Evolutionary conservation across 2,113 vertebrate species (phyloP).

Genomic region (Plectropomus leopardus): DNA sequence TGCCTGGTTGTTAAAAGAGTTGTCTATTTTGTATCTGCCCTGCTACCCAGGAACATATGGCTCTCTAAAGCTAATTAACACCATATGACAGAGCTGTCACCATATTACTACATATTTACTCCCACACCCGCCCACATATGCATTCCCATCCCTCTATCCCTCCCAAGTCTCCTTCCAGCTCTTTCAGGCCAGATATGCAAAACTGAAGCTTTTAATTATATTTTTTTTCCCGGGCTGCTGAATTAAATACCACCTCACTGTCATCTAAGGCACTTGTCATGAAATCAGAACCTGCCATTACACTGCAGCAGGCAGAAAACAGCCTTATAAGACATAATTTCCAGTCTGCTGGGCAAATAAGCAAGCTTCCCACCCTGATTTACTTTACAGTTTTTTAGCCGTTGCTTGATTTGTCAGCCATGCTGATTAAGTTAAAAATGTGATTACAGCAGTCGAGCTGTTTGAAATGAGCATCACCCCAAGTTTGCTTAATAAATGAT

Average conservation of each 20-base stretch:
- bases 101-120: conserved; percentile 27
- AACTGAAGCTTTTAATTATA: conserved; percentile 21
- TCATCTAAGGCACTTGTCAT: conserved; percentile 19
- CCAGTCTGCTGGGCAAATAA: conserved; percentile 18
- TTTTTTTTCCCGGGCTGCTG: conserved; percentile 1
- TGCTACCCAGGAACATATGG: conserved; percentile 59
- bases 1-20: conserved; percentile 14
- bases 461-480: conserved; percentile 10
- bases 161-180: background rate
- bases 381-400: background rate
- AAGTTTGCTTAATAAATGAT: background rate
- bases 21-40: conserved; percentile 16
- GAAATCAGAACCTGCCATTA: background rate
- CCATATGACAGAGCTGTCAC: conserved; percentile 62
- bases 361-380: background rate
- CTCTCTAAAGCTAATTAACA: conserved; percentile 69
- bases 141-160: background rate
- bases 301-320: conserved; percentile 1
- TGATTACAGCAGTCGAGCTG: conserved; percentile 31
- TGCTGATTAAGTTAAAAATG: conserved; percentile 29
- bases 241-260: conserved; percentile 25
- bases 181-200: conserved; percentile 8
- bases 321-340: background rate
- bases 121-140: conserved; percentile 34
- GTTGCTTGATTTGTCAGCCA: background rate